These are phyloP conservation scores for Meloidogyne hapla DNA, from an alignment of 1,140 invertebrate species.

Conservation along the genomic window DNA sequence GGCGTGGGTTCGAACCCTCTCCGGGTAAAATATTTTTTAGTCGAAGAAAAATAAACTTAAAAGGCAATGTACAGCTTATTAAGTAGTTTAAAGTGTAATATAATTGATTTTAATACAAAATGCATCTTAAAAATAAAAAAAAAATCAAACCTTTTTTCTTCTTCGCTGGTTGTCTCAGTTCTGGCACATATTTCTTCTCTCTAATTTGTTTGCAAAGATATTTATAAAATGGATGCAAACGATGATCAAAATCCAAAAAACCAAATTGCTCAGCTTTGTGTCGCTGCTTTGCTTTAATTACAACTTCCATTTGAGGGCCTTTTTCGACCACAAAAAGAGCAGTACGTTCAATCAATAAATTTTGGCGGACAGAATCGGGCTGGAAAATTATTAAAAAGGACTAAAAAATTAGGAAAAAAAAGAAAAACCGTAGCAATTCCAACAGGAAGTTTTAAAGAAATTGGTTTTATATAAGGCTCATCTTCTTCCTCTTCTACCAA, in stretches of 20 bases:
- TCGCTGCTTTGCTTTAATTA: conserved; percentile 92
- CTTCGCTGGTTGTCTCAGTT: conserved; percentile 26
- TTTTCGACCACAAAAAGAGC: conserved; percentile 87
- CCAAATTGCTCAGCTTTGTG: conserved; percentile 83
- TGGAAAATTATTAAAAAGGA: conserved; percentile 64
- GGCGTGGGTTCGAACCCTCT: too few relatives aligned
- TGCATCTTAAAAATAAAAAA: neutral
- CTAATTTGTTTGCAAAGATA: conserved; percentile 74
- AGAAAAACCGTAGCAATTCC: conserved; percentile 70
- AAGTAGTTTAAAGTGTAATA: too few relatives aligned
- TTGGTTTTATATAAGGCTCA: conserved; percentile 59
- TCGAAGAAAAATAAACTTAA: too few relatives aligned
- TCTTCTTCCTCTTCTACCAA: conserved; percentile 52
- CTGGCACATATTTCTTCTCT: conserved; percentile 73
- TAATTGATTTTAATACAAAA: too few relatives aligned
- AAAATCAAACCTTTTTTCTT: neutral
- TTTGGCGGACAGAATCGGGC: conserved; percentile 86
- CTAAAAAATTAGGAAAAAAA: neutral
- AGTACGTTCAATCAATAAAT: conserved; percentile 93
- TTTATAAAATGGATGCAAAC: conserved; percentile 76
- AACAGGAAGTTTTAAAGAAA: conserved; percentile 54
- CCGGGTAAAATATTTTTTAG: too few relatives aligned
- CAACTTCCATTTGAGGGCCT: conserved; percentile 94
- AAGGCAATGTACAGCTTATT: too few relatives aligned
- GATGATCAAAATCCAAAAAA: conserved; percentile 83